phyloP scores from a whole-genome alignment of 35 echinoderm and acorn worm genomes.

The Heliocidaris tuberculata region DNA sequence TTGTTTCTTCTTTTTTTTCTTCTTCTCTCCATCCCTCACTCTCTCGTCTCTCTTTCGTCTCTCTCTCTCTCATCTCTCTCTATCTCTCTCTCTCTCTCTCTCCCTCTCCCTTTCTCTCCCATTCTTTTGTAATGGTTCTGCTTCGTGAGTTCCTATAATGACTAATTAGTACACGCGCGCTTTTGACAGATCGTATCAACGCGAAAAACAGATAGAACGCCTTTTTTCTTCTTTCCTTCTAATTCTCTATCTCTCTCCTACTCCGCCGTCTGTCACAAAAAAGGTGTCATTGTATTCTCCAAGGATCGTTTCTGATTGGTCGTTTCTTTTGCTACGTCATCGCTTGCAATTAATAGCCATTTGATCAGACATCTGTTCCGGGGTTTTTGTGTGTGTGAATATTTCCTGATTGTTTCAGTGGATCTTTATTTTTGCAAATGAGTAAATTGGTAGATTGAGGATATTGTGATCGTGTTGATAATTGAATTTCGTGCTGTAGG shows the following conservation, averaged over 20 bases:
- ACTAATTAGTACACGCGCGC: slow-evolving; percentile 6
- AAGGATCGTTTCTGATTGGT: background rate
- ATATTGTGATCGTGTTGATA: background rate
- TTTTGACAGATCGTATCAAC: slow-evolving; percentile 24
- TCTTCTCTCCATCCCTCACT: background rate
- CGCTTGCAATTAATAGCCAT: slow-evolving; percentile 13
- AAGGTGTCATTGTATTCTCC: background rate
- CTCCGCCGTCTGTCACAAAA: slow-evolving; percentile 17
- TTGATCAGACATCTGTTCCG: background rate
- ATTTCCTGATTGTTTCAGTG: background rate
- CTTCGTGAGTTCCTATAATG: background rate
- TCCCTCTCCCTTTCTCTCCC: background rate
- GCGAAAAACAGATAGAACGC: slow-evolving; percentile 8
- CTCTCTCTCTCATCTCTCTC: background rate
- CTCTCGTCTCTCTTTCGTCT: background rate
- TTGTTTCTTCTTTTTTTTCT: background rate
- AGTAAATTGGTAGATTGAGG: background rate
- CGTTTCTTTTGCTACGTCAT: background rate
- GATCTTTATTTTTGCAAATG: background rate
- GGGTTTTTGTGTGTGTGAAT: background rate
- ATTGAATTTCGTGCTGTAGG: background rate
- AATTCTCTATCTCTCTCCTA: background rate
- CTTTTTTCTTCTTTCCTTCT: background rate
- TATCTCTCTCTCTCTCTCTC: background rate
- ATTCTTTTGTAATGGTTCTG: background rate